Percentiles rank a stretch among this genome's conserved stretches.
phyloP scores from a whole-genome alignment of 2,797 vertebrate genomes.

The Molossus alvarezi region DNA sequence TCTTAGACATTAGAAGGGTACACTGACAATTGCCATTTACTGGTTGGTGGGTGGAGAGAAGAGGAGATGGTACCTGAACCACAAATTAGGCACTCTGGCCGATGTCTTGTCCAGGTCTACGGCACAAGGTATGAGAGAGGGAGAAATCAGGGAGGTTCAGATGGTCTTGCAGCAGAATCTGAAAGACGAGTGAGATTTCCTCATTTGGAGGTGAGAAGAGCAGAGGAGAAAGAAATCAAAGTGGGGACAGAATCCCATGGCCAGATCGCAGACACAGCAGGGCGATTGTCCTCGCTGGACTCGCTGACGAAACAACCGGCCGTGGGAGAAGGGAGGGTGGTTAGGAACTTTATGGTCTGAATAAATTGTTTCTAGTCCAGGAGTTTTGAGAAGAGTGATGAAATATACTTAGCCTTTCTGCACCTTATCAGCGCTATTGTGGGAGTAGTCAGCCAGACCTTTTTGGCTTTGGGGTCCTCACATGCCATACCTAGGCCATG shows the following conservation, averaged over 20 bases:
- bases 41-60: background rate
- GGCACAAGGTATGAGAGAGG: background rate
- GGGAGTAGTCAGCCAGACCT: background rate
- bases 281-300: background rate
- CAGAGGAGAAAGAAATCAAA: conserved; percentile 19
- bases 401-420: conserved; percentile 58
- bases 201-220: background rate
- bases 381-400: conserved; percentile 57
- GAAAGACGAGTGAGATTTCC: background rate
- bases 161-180: background rate
- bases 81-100: background rate
- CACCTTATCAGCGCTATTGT: background rate
- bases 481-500: background rate
- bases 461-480: conserved; percentile 17
- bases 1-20: background rate
- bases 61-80: background rate
- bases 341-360: conserved; percentile 61
- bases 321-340: background rate
- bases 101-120: background rate
- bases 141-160: background rate
- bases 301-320: background rate
- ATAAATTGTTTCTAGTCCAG: conserved; percentile 66
- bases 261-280: background rate
- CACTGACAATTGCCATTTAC: background rate
- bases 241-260: background rate